Conservation (phyloP, 1,140 invertebrate species). For the Dinoponera quadriceps region DNA sequence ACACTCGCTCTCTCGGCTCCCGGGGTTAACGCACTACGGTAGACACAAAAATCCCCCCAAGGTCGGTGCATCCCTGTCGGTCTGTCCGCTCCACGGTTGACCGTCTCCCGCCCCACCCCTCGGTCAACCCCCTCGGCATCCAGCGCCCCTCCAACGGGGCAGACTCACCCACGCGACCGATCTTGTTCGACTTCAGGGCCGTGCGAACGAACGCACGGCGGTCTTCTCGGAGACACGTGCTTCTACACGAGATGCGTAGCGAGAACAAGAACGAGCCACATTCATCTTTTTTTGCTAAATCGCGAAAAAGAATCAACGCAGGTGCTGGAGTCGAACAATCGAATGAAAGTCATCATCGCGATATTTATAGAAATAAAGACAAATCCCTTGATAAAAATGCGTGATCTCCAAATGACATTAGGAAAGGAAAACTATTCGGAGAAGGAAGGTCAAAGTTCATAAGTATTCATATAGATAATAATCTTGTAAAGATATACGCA, state of each 20-base stretch:
- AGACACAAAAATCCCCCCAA: conserved; percentile 86
- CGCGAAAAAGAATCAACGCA: too few relatives aligned
- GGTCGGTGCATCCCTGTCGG: conserved; percentile 84
- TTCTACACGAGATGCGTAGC: not conserved
- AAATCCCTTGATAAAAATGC: not conserved
- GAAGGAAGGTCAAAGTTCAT: too few relatives aligned
- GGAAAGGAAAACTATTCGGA: not conserved
- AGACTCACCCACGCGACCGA: conserved; percentile 80
- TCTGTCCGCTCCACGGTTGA: conserved; percentile 74
- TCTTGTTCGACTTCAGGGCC: conserved; percentile 62
- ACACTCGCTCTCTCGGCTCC: conserved; percentile 65
- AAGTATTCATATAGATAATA: not conserved
- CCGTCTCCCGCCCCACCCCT: conserved; percentile 65
- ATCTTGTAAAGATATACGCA: not conserved
- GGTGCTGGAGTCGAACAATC: not conserved
- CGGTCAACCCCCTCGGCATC: conserved; percentile 53
- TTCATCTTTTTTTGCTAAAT: not conserved
- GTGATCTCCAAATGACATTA: too few relatives aligned
- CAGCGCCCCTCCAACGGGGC: conserved; percentile 53
- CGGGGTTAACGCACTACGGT: conserved; percentile 84
- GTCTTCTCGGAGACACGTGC: not conserved
- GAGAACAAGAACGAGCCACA: not conserved
- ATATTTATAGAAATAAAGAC: not conserved
- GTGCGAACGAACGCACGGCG: conserved; percentile 3
- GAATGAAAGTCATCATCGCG: not conserved